These are phyloP conservation scores for Heliconius eleuchia DNA, from an alignment of 1,140 invertebrate species.

Conservation along the genomic window DNA sequence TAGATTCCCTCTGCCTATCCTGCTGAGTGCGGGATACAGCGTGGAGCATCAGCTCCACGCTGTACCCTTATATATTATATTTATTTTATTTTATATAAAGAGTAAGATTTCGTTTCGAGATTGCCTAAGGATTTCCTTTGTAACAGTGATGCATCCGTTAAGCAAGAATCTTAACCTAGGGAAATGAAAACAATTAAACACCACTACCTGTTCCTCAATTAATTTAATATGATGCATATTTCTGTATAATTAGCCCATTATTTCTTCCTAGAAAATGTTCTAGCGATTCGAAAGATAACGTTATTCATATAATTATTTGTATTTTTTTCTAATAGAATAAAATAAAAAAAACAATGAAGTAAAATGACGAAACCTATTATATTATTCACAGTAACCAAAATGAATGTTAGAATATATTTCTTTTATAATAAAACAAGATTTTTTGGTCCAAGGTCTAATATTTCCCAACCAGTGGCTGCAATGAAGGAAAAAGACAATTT, in stretches of 20 bases:
- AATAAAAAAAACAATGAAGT: not conserved
- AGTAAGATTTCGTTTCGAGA: not conserved
- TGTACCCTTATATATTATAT: too few relatives aligned
- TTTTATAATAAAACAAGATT: slow-evolving; percentile 34
- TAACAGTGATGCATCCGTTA: slow-evolving; percentile 22
- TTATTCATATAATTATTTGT: not conserved
- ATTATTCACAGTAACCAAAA: not conserved
- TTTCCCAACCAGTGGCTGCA: slow-evolving; percentile 36
- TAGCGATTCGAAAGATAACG: not conserved
- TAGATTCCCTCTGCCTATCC: too few relatives aligned
- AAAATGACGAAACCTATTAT: not conserved
- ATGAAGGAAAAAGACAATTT: slow-evolving; percentile 49
- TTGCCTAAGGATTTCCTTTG: not conserved
- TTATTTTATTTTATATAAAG: not conserved
- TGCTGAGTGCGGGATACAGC: too few relatives aligned
- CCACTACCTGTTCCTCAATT: slow-evolving; percentile 27
- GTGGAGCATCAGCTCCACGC: too few relatives aligned
- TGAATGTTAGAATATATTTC: not conserved
- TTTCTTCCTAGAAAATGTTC: slow-evolving; percentile 1
- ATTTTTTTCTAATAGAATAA: not conserved
- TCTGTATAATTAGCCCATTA: slow-evolving; percentile 6
- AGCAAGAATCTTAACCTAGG: slow-evolving; percentile 25
- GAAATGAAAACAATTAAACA: slow-evolving; percentile 22
- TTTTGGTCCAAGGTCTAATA: slow-evolving; percentile 38
- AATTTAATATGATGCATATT: slow-evolving; percentile 10